These are phyloP conservation scores for Osmoderma eremita DNA, from an alignment of 2,888 invertebrate species.

Conservation along the genomic window DNA sequence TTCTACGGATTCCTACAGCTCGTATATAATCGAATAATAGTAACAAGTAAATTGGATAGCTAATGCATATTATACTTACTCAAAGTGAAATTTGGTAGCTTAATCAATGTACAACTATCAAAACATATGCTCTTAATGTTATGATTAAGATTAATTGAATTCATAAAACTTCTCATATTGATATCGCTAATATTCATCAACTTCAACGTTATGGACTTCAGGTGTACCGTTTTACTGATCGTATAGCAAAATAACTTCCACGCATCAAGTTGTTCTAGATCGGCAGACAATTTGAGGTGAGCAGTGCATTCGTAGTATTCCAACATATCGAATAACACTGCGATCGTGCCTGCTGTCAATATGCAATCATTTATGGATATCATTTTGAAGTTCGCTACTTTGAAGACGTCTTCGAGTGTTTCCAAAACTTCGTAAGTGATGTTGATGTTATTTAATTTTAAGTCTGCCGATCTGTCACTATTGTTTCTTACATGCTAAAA, in stretches of 20 bases:
- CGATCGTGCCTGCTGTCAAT: slow-evolving; percentile 56
- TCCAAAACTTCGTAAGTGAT: slow-evolving; percentile 59
- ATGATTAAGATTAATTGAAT: slow-evolving; percentile 53
- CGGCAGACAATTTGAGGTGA: slow-evolving; percentile 56
- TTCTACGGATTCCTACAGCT: too few species aligned
- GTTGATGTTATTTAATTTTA: slow-evolving; percentile 56
- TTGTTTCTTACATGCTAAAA: slow-evolving; percentile 59
- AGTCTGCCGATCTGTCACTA: slow-evolving; percentile 57
- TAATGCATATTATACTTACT: slow-evolving; percentile 49
- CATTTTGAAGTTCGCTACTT: slow-evolving; percentile 58
- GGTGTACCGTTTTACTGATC: slow-evolving; percentile 53
- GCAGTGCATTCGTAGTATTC: slow-evolving; percentile 59
- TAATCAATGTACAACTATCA: slow-evolving; percentile 55
- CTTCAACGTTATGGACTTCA: slow-evolving; percentile 57
- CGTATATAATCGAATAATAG: too few species aligned
- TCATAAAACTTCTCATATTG: slow-evolving; percentile 55
- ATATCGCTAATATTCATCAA: slow-evolving; percentile 56
- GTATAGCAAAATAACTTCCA: slow-evolving; percentile 58
- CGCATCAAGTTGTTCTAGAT: slow-evolving; percentile 56
- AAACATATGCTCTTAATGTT: slow-evolving; percentile 58
- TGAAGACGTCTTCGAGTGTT: slow-evolving; percentile 58
- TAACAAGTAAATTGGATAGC: too few species aligned
- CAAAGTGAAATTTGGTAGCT: slow-evolving; percentile 58
- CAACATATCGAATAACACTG: slow-evolving; percentile 58
- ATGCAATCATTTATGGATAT: slow-evolving; percentile 56